Evolutionary conservation across 2,797 vertebrate species (phyloP).

Genomic region (Phaenicophaeus curvirostris): DNA sequence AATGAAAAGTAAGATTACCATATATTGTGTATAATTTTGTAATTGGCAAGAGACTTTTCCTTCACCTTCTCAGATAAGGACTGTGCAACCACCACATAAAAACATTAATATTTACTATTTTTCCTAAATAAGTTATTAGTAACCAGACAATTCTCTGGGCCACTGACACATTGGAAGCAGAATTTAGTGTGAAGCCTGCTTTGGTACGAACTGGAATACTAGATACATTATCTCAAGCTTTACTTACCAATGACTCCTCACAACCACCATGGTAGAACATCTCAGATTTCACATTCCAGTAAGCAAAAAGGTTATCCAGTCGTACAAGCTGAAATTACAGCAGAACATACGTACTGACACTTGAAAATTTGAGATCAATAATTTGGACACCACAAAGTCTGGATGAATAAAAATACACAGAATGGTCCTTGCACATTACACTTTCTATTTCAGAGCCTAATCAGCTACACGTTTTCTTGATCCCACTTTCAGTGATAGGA

Average conservation of each 20-base stretch:
- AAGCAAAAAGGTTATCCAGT: constrained; percentile 94
- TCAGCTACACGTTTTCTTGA: not conserved
- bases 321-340: constrained; percentile 86
- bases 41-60: not conserved
- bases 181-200: not conserved
- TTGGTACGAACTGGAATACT: not conserved
- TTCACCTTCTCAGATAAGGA: not conserved
- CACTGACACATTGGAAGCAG: not conserved
- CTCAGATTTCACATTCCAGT: constrained; percentile 94
- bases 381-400: not conserved
- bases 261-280: constrained; percentile 87
- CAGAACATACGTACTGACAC: not conserved
- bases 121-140: not conserved
- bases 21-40: not conserved
- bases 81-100: not conserved
- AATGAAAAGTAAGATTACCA: not conserved
- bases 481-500: not conserved
- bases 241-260: constrained; percentile 90
- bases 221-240: not conserved
- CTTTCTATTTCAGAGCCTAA: not conserved
- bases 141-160: not conserved
- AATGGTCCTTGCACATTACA: not conserved
- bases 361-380: not conserved
- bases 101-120: not conserved
- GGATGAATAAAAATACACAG: not conserved